A percentile compares a stretch with the other conserved stretches of the same genome.
Conservation (phyloP, 2,888 invertebrate species). For the Polyommatus icarus region DNA sequence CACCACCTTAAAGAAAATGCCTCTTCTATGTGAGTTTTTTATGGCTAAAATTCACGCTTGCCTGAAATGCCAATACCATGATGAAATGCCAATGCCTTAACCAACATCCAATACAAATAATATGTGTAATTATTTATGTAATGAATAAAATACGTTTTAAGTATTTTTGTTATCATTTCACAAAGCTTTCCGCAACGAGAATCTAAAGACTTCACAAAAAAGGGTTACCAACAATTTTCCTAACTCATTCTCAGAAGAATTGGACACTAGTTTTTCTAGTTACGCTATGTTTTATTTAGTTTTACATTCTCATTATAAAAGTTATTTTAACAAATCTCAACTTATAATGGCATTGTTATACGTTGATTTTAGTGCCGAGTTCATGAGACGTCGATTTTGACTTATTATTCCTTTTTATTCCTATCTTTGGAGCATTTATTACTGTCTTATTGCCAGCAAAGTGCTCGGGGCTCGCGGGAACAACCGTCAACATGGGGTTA, state of each 20-base stretch:
- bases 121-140: too few relatives aligned
- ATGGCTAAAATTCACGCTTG: too few relatives aligned
- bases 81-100: too few relatives aligned
- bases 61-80: too few relatives aligned
- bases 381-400: conserved; percentile 67
- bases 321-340: conserved; percentile 13
- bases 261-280: neutral
- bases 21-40: too few relatives aligned
- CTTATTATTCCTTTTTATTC: conserved; percentile 73
- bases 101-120: too few relatives aligned
- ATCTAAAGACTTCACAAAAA: neutral
- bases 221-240: neutral
- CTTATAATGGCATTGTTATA: conserved; percentile 44
- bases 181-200: neutral
- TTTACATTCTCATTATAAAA: conserved; percentile 19
- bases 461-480: conserved; percentile 66
- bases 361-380: conserved; percentile 47
- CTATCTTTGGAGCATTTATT: conserved; percentile 76
- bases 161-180: neutral
- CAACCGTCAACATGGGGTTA: conserved; percentile 72
- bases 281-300: neutral
- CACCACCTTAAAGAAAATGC: too few relatives aligned
- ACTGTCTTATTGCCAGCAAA: conserved; percentile 77
- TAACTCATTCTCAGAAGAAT: neutral
- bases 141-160: too few relatives aligned